These are phyloP conservation scores for Paraescarpia echinospica DNA, from an alignment of 1,140 invertebrate genomes.

Conservation along the genomic window DNA sequence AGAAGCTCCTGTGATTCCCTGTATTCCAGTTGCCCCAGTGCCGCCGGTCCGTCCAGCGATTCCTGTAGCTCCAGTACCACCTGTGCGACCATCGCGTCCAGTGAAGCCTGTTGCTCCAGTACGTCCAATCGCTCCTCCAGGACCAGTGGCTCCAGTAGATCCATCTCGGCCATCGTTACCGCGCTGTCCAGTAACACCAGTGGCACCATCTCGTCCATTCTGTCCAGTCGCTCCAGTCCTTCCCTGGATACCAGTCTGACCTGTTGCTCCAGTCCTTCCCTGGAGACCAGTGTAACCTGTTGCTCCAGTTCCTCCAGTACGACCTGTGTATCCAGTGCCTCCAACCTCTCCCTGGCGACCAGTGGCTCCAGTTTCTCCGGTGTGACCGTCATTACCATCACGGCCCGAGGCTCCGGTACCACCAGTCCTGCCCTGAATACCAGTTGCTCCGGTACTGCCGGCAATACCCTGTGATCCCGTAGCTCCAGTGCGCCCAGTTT, in stretches of 20 bases:
- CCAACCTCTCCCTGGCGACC: conserved; percentile 14
- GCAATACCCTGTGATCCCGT: background rate
- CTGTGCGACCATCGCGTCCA: background rate
- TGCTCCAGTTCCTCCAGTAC: conserved; percentile 22
- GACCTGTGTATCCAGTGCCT: conserved; percentile 7
- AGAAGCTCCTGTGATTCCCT: background rate
- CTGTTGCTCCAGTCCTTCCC: conserved; percentile 9
- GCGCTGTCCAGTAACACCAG: conserved; percentile 8
- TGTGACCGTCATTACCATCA: background rate
- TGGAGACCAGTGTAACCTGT: conserved; percentile 17
- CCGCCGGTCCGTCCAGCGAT: conserved; percentile 10
- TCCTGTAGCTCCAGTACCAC: conserved; percentile 11
- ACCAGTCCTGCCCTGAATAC: background rate
- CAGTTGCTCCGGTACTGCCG: background rate
- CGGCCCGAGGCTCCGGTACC: background rate
- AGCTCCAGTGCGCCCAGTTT: background rate
- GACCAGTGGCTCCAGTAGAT: background rate
- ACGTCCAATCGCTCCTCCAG: background rate
- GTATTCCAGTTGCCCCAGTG: background rate
- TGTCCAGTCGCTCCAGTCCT: conserved; percentile 11
- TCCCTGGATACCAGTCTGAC: background rate
- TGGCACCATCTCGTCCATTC: background rate
- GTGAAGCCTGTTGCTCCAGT: conserved; percentile 11
- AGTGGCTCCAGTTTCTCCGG: conserved; percentile 14
- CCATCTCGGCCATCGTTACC: conserved; percentile 1